Percentiles rank a stretch among this genome's conserved stretches.
Conservation (phyloP, 2,113 vertebrate genomes). For the Nibea coibor region DNA sequence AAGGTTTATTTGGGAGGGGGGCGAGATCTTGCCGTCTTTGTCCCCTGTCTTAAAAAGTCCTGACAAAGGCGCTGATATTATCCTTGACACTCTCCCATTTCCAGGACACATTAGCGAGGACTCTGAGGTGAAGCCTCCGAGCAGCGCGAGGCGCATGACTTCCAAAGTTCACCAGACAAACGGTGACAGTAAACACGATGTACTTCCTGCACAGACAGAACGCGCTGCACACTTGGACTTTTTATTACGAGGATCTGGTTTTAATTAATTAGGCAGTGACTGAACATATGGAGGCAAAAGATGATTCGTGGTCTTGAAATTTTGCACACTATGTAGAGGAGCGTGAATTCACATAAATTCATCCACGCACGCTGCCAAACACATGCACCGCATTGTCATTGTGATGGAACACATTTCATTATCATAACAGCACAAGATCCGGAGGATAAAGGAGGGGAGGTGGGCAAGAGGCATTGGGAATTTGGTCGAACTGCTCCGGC, state of each 20-base stretch:
- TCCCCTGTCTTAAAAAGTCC: constrained; percentile 75
- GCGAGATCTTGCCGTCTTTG: constrained; percentile 75
- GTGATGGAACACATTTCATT: constrained; percentile 64
- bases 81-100: constrained; percentile 80
- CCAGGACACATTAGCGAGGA: constrained; percentile 75
- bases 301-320: constrained; percentile 18
- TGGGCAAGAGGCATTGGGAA: constrained; percentile 66
- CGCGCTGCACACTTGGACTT: not conserved
- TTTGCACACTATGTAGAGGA: not conserved
- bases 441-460: constrained; percentile 40
- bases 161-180: constrained; percentile 33
- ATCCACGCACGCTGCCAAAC: constrained; percentile 29
- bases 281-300: constrained; percentile 4
- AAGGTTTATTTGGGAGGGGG: constrained; percentile 79
- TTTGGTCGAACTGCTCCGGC: constrained; percentile 65
- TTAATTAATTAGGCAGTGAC: constrained; percentile 39
- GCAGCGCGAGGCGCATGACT: constrained; percentile 7
- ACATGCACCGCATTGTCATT: constrained; percentile 62
- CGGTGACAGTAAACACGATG: constrained; percentile 42
- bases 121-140: constrained; percentile 42
- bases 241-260: not conserved
- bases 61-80: constrained; percentile 80
- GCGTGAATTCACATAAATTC: constrained; percentile 50
- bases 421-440: constrained; percentile 48
- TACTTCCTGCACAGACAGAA: constrained; percentile 51